Conservation (phyloP, 2,888 invertebrate genomes). For the Saturnia pavonia region DNA sequence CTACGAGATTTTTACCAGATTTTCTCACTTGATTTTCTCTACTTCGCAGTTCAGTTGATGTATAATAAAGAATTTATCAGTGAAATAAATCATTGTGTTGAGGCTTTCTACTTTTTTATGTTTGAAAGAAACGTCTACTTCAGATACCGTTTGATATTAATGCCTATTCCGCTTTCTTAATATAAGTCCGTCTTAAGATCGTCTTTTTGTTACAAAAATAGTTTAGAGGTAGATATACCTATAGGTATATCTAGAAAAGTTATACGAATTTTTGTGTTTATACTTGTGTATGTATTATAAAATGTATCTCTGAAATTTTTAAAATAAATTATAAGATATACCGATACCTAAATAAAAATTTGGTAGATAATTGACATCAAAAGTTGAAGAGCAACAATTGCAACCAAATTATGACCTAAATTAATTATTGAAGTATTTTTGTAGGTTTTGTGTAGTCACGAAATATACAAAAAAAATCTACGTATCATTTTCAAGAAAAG, state of each 20-base stretch:
- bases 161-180: not conserved
- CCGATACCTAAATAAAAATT: too few species aligned
- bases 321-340: not conserved
- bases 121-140: not conserved
- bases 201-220: not conserved
- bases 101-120: not conserved
- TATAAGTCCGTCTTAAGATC: not conserved
- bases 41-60: not conserved
- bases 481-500: too few species aligned
- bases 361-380: too few species aligned
- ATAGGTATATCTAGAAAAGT: too few species aligned
- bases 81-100: not conserved
- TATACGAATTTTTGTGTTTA: too few species aligned
- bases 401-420: too few species aligned
- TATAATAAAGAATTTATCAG: not conserved
- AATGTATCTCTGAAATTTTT: not conserved
- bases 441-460: too few species aligned
- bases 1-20: not conserved
- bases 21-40: not conserved
- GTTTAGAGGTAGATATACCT: too few species aligned
- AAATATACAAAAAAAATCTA: too few species aligned
- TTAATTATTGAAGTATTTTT: too few species aligned
- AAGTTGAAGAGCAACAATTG: too few species aligned
- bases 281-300: not conserved
- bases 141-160: not conserved